phyloP scores from a whole-genome alignment of 2,797 vertebrate species.

The Cuculus canorus region DNA sequence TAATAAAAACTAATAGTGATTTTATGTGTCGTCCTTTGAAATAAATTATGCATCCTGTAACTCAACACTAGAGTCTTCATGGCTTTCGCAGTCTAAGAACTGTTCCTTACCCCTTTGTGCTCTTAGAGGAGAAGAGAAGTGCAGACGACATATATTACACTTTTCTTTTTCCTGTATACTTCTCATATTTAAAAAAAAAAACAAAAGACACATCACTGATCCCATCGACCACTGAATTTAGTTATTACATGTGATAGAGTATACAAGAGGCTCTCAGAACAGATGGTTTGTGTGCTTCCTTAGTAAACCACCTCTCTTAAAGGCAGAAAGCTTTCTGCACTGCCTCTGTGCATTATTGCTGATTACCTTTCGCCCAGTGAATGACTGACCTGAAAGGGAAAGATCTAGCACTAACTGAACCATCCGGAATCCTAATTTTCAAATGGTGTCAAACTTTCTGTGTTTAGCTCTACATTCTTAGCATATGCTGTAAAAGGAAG shows the following conservation, averaged over 20 bases:
- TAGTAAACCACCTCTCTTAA: neutral
- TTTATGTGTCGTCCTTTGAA: neutral
- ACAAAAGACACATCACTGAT: neutral
- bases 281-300: neutral
- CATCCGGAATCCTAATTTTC: neutral
- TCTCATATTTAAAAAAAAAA: neutral
- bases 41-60: neutral
- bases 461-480: neutral
- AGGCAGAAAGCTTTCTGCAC: neutral
- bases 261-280: neutral
- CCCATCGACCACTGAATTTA: neutral
- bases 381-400: neutral
- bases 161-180: neutral
- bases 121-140: neutral
- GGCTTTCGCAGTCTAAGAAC: neutral
- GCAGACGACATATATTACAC: neutral
- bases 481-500: neutral
- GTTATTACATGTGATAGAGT: neutral
- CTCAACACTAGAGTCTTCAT: neutral
- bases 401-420: neutral
- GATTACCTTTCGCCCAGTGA: neutral
- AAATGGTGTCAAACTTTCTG: neutral
- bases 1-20: neutral
- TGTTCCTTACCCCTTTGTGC: neutral
- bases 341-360: neutral